phyloP scores from a whole-genome alignment of 2,113 vertebrate species.

The Cavia aperea region DNA sequence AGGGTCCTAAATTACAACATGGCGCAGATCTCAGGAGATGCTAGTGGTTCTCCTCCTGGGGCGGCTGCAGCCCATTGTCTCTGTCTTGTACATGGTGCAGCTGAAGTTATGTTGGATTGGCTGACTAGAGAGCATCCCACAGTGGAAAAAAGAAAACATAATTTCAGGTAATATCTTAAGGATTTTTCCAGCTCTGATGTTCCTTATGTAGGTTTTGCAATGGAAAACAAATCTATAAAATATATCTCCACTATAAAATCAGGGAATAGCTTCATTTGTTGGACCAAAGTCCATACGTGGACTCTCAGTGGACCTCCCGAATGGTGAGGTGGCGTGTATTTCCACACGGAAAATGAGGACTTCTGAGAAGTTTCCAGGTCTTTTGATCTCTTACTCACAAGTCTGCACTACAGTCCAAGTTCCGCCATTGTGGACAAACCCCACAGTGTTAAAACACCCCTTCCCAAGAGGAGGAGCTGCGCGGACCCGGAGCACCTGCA shows the following conservation, averaged over 20 bases:
- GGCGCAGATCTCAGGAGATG: too few species aligned
- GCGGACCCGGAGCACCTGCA: too few species aligned
- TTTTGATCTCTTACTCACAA: neutral
- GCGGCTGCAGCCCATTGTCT: too few species aligned
- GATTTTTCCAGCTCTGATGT: neutral
- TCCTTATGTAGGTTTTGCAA: rapidly evolving
- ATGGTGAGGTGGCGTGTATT: neutral
- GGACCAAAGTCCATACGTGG: neutral
- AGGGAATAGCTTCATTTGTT: too few species aligned
- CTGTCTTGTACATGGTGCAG: neutral
- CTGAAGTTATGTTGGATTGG: neutral
- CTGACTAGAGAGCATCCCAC: rapidly evolving
- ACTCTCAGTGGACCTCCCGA: too few species aligned
- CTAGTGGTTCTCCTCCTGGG: too few species aligned
- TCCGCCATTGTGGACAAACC: neutral
- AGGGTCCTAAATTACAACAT: too few species aligned
- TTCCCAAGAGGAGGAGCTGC: neutral
- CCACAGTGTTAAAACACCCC: rapidly evolving
- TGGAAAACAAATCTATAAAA: neutral
- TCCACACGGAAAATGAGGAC: neutral
- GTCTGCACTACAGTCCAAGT: rapidly evolving
- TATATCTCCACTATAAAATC: neutral
- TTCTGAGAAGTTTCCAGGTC: rapidly evolving
- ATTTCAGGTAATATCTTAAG: neutral
- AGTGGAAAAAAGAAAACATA: rapidly evolving